Conservation (phyloP, 2,797 vertebrate genomes). For the Hylomyscus alleni region DNA sequence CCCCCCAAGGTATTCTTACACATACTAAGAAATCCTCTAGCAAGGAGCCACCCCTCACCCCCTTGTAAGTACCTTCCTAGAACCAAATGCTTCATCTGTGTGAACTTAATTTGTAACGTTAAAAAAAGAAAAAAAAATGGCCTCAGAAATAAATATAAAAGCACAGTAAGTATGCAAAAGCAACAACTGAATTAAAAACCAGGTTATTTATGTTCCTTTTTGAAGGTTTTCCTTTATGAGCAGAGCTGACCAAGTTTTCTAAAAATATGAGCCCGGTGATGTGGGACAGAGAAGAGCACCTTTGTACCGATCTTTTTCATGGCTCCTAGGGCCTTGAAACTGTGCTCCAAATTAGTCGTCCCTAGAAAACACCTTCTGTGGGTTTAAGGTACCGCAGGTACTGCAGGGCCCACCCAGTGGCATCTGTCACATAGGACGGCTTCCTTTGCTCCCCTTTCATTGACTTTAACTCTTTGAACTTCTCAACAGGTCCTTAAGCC, state of each 20-base stretch:
- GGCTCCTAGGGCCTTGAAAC: constrained; percentile 33
- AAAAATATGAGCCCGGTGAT: constrained; percentile 25
- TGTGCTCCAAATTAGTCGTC: constrained; percentile 22
- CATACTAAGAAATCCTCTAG: neutral
- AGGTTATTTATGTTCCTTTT: neutral
- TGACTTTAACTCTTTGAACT: constrained; percentile 35
- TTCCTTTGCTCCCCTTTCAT: neutral
- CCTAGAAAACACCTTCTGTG: neutral
- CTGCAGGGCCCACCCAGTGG: neutral
- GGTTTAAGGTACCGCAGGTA: neutral
- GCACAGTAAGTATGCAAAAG: neutral
- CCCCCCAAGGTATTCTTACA: neutral
- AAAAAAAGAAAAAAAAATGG: constrained; percentile 43
- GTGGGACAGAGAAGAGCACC: constrained; percentile 10
- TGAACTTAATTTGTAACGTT: constrained; percentile 11
- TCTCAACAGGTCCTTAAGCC: constrained; percentile 23
- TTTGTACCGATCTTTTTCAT: constrained; percentile 5
- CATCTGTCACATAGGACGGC: neutral
- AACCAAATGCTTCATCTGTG: neutral
- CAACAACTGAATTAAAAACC: constrained; percentile 9
- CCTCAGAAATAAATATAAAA: constrained; percentile 24
- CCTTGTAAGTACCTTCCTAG: neutral
- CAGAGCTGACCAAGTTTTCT: constrained; percentile 50
- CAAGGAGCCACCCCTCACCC: neutral
- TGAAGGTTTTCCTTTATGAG: constrained; percentile 29